A percentile compares a stretch with the other conserved stretches of the same genome.
These are phyloP conservation scores for Rhyzopertha dominica DNA, from an alignment of 1,140 invertebrate genomes.

Conservation along the genomic window DNA sequence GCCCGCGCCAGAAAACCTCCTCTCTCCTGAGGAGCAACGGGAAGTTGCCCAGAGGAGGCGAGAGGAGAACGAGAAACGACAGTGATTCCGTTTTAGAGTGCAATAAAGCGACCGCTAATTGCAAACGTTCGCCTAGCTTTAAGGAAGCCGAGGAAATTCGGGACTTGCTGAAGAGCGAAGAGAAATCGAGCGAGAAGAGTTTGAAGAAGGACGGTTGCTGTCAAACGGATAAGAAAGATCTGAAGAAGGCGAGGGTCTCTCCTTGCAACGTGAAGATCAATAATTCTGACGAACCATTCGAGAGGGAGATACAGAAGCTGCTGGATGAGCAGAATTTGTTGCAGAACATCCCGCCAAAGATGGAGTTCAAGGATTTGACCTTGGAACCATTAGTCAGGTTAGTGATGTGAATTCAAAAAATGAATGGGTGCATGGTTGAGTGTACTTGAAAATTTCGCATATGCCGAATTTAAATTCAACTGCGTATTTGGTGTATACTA, in stretches of 20 bases:
- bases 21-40: slow-evolving; percentile 34
- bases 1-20: slow-evolving; percentile 34
- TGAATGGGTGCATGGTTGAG: too few relatives aligned
- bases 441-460: too few relatives aligned
- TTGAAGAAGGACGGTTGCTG: slow-evolving; percentile 57
- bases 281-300: slow-evolving; percentile 57
- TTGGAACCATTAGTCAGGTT: slow-evolving; percentile 43
- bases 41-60: slow-evolving; percentile 29
- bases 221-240: slow-evolving; percentile 59
- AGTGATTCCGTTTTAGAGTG: slow-evolving; percentile 41
- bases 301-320: slow-evolving; percentile 68
- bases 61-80: slow-evolving; percentile 35
- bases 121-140: slow-evolving; percentile 43
- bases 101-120: slow-evolving; percentile 39
- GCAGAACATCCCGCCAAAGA: slow-evolving; percentile 54
- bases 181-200: slow-evolving; percentile 49
- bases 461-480: too few relatives aligned
- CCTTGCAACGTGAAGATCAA: slow-evolving; percentile 49
- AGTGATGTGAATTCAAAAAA: too few relatives aligned
- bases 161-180: slow-evolving; percentile 45
- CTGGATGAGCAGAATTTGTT: slow-evolving; percentile 64
- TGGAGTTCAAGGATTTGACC: slow-evolving; percentile 48
- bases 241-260: slow-evolving; percentile 44
- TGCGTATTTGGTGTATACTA: too few relatives aligned
- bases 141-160: slow-evolving; percentile 44